Base-by-base conservation (phyloP, 1,140 invertebrate genomes). In the Drosophila yakuba region DNA sequence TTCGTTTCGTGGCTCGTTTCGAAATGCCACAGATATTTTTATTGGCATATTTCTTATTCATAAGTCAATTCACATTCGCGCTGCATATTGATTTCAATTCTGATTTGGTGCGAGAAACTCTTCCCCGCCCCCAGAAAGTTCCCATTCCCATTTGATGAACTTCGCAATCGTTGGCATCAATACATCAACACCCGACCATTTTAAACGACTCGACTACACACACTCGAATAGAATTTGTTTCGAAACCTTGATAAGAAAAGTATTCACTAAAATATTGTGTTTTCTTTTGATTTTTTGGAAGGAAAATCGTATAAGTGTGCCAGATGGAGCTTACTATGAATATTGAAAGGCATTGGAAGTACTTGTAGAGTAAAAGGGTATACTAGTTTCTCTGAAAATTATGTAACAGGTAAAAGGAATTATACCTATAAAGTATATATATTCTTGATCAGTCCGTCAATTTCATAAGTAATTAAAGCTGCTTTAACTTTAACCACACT, bases 31-130 rank as follows among this genome's bases (percentile, higher is more conserved):
- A 74, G 59, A 72, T 75, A 78, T 72, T 79, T 83, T 89, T 80
- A 86, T 88, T 80, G 71, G 79, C 83, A 79, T 79, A 79, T 79
- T 77, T 77, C 45, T 74, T 41, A 66, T 83, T 83, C 62, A 86
- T 73, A 79, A 85, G 78, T 73, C 68, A 79, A 85, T 90, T 85
- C 89, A 82, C 84, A 90, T 86, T 74, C 86, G 55, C 38, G 52
- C 35, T 60, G 47, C 78, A 77, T 60, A 80, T 74, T 80, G 76
- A 61, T 62, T 80, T 78, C 78, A 57, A 74, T 90, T 74, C 64
- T 55, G 78, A 63, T 80, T 80, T 76, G 76, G 72, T 68, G 60
- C 56, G 55, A 39, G 45, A 23, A 66, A 59, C 56, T 58, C 44
- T 12, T 32, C 43, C 43, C 20, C 35, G 39, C 15, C 38, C 66